Conservation (phyloP, 2,797 vertebrate genomes). For the Astyanax mexicanus region DNA sequence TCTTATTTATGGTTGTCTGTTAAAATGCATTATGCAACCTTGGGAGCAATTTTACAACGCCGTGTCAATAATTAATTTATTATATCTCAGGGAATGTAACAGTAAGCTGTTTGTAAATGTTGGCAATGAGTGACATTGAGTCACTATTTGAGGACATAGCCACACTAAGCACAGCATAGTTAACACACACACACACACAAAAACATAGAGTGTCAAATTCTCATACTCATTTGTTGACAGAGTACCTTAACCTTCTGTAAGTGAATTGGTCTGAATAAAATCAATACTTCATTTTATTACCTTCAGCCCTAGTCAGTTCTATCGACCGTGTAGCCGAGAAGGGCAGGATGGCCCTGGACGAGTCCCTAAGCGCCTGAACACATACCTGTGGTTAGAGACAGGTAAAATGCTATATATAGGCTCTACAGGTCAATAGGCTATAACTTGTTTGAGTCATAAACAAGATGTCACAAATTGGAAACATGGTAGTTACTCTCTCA, state of each 20-base stretch:
- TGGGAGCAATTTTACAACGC: not conserved
- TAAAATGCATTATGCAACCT: not conserved
- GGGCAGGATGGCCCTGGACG: conserved; percentile 12
- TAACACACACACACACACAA: conserved; percentile 4
- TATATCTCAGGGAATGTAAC: not conserved
- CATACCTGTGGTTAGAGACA: conserved; percentile 37
- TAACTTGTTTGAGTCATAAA: conserved; percentile 22
- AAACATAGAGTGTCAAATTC: conserved; percentile 13
- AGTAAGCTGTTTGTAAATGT: not conserved
- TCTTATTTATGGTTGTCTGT: not conserved
- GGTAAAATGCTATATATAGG: conserved; percentile 44
- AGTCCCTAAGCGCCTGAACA: conserved; percentile 22
- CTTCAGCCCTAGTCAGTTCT: conserved; percentile 30
- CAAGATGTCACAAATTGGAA: conserved; percentile 22
- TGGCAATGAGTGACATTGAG: not conserved
- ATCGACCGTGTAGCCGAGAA: conserved; percentile 43
- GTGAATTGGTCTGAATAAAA: conserved; percentile 50
- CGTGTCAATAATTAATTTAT: conserved; percentile 3
- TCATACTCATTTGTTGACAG: conserved; percentile 44
- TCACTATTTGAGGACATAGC: not conserved
- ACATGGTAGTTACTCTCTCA: not conserved
- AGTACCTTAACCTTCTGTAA: conserved; percentile 37
- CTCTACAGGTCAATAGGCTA: conserved; percentile 24
- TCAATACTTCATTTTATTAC: conserved; percentile 57
- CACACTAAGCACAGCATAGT: not conserved